Evolutionary conservation across 2,113 vertebrate species (phyloP).

Genomic region (Cyprinodon brontotheroides): DNA sequence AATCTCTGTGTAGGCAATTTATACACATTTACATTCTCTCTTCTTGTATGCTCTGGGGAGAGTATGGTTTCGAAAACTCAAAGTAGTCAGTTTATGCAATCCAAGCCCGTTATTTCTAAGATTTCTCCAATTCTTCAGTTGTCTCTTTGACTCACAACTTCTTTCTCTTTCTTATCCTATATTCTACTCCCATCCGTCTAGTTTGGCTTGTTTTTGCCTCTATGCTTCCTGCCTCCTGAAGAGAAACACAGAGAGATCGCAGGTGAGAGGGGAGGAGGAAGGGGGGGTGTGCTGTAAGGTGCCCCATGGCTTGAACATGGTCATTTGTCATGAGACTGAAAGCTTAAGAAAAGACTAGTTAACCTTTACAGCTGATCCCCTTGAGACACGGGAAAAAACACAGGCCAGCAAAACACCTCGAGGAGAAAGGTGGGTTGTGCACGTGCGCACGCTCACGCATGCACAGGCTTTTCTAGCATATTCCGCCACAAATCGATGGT

Average conservation of each 20-base stretch:
- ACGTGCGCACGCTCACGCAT: constrained; percentile 8
- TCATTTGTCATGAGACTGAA: constrained; percentile 80
- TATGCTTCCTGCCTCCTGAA: constrained; percentile 43
- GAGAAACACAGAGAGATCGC: constrained; percentile 39
- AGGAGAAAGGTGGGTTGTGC: constrained; percentile 33
- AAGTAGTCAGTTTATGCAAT: constrained; percentile 18
- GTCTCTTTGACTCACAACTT: constrained; percentile 10
- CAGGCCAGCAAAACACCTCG: constrained; percentile 70
- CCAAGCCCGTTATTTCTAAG: constrained; percentile 18
- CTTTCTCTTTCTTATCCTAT: constrained; percentile 15
- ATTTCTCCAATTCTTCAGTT: background rate
- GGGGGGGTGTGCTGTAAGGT: constrained; percentile 63
- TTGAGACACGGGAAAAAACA: constrained; percentile 61
- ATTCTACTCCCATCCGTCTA: constrained; percentile 26
- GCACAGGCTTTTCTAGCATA: constrained; percentile 9
- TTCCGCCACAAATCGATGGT: constrained; percentile 50
- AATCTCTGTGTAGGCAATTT: constrained; percentile 24
- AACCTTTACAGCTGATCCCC: constrained; percentile 77
- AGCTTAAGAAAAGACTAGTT: constrained; percentile 82
- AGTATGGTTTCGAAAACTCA: constrained; percentile 23
- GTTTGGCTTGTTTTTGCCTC: constrained; percentile 3
- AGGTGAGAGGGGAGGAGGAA: constrained; percentile 21
- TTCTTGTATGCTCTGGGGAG: constrained; percentile 21
- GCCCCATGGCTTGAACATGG: constrained; percentile 72
- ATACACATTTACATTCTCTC: constrained; percentile 23